Percentiles rank a stretch among this genome's conserved stretches.
Conservation (phyloP, 2,113 vertebrate genomes). For the Sapayoa aenigma region DNA sequence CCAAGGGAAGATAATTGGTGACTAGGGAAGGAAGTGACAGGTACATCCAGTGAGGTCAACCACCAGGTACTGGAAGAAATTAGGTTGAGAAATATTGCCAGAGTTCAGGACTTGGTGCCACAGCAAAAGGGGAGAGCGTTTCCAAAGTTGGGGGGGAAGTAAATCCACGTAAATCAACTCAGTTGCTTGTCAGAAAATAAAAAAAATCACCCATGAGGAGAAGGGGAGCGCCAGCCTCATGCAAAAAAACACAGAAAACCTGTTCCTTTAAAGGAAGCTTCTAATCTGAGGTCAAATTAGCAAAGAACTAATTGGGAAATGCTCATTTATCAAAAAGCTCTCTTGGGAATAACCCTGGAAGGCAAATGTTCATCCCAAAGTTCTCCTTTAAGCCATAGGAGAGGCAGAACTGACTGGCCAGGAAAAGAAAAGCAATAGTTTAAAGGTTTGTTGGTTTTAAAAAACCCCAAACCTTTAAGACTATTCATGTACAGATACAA, state of each 20-base stretch:
- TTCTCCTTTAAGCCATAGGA: not conserved
- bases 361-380: not conserved
- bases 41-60: not conserved
- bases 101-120: not conserved
- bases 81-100: not conserved
- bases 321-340: not conserved
- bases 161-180: not conserved
- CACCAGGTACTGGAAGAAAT: not conserved
- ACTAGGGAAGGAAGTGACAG: not conserved
- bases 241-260: not conserved
- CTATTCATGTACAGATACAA: not conserved
- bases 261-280: not conserved
- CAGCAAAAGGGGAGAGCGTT: not conserved
- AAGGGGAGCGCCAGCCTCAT: not conserved
- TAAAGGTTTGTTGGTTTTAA: not conserved
- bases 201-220: not conserved
- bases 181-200: not conserved
- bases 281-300: not conserved
- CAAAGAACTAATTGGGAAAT: not conserved
- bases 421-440: not conserved
- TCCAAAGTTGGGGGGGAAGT: accelerated
- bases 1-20: not conserved
- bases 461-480: not conserved
- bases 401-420: not conserved
- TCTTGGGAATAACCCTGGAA: not conserved